Evolutionary conservation across 1,140 invertebrate species (phyloP), one percentile per base, ranked within the genome.

Genomic region (Eumaeus atala): DNA sequence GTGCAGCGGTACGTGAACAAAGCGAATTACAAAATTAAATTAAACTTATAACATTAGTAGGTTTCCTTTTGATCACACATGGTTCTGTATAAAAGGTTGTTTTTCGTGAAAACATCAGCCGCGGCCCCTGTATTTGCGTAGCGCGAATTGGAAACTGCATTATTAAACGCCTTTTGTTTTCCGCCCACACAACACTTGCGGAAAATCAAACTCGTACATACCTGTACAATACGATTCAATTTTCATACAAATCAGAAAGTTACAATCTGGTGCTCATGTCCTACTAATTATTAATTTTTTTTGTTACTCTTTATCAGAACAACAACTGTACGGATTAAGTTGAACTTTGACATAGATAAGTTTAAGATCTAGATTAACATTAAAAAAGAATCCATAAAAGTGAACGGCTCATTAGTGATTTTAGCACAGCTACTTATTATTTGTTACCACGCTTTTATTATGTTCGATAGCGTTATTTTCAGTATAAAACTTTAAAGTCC

Each of bases 61-160:
- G 21, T 28, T 28, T 28, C 21, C 21, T 40, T 21, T 9, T 49
- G 35, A 52, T 40, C 36, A 48, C 37, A 51, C 36, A 52, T 16
- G 47, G 40, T 54, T 37, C 56, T 56, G 53, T 21, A 48, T 47
- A 56, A 58, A 58, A 37, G 48, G 12, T 44, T 48, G 48, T 63
- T 59, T 54, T 53, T 42, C 36, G 12, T 12, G 28, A n/a, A 21
- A 21, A 35, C 48, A 49, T 11, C 8, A 10, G 67, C 75, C 72
- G 70, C 66, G 63, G 64, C 71, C 75, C 75, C 73, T 68, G 71
- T 51, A 87, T 88, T 88, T 88, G 81, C 77, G 65, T 72, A 85
- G 73, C 74, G 77, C 71, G 84, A 87, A 88, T 88, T 88, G 87
- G 77, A 88, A 86, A 84, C 66, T 88, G 85, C 84, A 88, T 88